Evolutionary conservation across 1,140 invertebrate species (phyloP), one percentile per base, ranked within the genome.

Genomic region (Ostrea denselamellosa): DNA sequence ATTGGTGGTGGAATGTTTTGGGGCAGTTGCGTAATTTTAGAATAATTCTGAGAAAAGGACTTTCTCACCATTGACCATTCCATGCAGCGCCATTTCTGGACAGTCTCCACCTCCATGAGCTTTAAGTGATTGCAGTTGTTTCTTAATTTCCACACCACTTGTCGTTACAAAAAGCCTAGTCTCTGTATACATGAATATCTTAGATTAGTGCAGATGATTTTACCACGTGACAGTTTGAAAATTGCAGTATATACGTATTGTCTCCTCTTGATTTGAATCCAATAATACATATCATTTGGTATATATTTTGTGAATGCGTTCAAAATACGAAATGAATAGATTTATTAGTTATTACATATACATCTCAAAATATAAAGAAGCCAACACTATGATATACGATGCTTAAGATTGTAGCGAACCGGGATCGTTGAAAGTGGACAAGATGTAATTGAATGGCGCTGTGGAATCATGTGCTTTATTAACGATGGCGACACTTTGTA

Each of bases 401-500:
- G 1, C 1, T 44, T n/a, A n/a, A n/a, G n/a, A n/a, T n/a, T n/a
- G 17, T 58, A 62, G 65, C 65, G 62, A 62, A 89, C 89, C 84
- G 19, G 86, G 86, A 56, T 89, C 86, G 83, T 71, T 87, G 52
- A 87, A 86, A 44, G 89, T 89, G 0, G 86, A 71, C 10, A 89
- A 52, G 0, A 89, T 83, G 25, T 89, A 89, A 22, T 87, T 87
- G 25, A 56, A 28, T 19, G 86, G 58, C 34, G 22, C 44, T 8
- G 12, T 14, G 14, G 56, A 17, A 8, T n/a, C 53, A 0, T 25
- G n/a, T 8, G 71, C 83, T 25, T 86, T 56, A 19, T 85, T 87
- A 17, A 86, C 86, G 9, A 83, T 82, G n/a, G 25, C 19, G 53
- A 89, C 34, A 8, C 71, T 62, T 9, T 19, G 17, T 19, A 22